Conservation (phyloP, 1,140 invertebrate species). For the Drosophila kohkoa region DNA sequence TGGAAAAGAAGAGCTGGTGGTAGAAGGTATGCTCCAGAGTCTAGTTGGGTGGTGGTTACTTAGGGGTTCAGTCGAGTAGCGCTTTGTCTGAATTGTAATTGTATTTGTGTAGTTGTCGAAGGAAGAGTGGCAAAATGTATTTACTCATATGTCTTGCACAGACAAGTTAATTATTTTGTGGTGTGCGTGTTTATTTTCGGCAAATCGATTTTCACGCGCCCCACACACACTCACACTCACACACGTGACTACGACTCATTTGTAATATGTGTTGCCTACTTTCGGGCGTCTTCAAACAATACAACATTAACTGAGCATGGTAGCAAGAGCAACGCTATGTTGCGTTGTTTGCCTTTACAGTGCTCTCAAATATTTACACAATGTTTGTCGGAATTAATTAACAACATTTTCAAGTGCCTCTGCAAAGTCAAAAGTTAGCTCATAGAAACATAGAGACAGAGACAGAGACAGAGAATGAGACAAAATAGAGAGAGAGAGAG, state of each 20-base stretch:
- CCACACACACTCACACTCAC: constrained; percentile 21
- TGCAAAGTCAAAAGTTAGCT: constrained; percentile 14
- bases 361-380: constrained; percentile 75
- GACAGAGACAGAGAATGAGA: neutral
- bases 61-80: constrained; percentile 33
- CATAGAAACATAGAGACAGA: neutral
- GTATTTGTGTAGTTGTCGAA: constrained; percentile 62
- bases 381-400: constrained; percentile 82
- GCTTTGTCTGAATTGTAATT: constrained; percentile 49
- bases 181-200: constrained; percentile 71
- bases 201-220: constrained; percentile 76
- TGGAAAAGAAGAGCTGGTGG: neutral
- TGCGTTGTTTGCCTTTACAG: constrained; percentile 30
- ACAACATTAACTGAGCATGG: constrained; percentile 8
- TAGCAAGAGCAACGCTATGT: neutral
- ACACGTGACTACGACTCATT: constrained; percentile 22
- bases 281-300: constrained; percentile 34
- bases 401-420: constrained; percentile 56
- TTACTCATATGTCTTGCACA: constrained; percentile 80
- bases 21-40: neutral
- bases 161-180: constrained; percentile 81
- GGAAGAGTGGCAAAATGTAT: constrained; percentile 48
- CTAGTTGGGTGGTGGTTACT: constrained; percentile 48
- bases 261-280: constrained; percentile 47
- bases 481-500: neutral